These are phyloP conservation scores for Anguilla japonica DNA, from an alignment of 2,113 vertebrate genomes.

Conservation along the genomic window DNA sequence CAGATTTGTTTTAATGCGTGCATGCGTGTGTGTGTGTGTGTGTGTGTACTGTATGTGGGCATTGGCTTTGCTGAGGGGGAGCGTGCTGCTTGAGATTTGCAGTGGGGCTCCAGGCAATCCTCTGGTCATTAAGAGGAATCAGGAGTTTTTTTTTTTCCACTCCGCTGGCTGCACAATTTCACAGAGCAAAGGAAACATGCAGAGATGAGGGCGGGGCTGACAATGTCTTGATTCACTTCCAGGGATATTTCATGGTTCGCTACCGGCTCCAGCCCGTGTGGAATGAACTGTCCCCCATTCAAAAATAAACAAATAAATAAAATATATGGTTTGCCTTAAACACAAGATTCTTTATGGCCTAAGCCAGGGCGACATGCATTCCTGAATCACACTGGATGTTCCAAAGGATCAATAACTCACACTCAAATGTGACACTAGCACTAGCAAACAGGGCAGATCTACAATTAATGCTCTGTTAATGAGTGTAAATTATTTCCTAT, in stretches of 20 bases:
- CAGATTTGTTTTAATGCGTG: neutral
- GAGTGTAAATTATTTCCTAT: neutral
- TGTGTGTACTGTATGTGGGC: neutral
- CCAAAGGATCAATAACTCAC: neutral
- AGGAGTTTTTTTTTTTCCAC: conserved; percentile 44
- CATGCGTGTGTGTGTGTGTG: neutral
- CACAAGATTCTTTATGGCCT: neutral
- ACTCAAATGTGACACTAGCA: neutral
- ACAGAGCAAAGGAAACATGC: neutral
- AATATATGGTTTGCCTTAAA: neutral
- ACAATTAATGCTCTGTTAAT: neutral
- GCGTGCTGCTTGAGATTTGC: conserved; percentile 22
- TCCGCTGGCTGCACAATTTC: conserved; percentile 41
- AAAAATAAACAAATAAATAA: neutral
- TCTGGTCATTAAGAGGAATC: conserved; percentile 65
- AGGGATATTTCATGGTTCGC: conserved; percentile 3
- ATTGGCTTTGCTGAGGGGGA: conserved; percentile 45
- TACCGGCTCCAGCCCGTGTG: neutral
- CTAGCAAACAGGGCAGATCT: neutral
- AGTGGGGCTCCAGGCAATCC: conserved; percentile 54
- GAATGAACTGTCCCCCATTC: neutral
- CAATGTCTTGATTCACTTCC: conserved; percentile 9
- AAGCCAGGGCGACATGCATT: neutral
- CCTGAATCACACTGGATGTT: neutral
- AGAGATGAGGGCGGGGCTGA: conserved; percentile 24